Conservation (phyloP, 2,888 invertebrate genomes). For the Leistus spinibarbis region DNA sequence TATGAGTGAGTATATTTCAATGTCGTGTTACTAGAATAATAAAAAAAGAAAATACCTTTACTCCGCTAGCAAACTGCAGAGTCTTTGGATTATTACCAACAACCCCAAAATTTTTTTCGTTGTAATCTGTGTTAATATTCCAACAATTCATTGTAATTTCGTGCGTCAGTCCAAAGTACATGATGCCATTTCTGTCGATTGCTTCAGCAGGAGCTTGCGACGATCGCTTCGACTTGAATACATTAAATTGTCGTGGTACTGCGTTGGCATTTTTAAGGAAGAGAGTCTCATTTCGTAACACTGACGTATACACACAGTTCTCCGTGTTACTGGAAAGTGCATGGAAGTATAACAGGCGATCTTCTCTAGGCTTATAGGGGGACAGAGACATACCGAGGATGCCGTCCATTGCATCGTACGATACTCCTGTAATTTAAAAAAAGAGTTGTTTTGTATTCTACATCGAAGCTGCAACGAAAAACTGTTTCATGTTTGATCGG, state of each 20-base stretch:
- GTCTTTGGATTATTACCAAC: constrained; percentile 64
- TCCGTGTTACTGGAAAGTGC: constrained; percentile 70
- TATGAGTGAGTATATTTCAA: too few relatives aligned
- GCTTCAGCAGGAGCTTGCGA: constrained; percentile 76
- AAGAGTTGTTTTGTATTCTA: too few relatives aligned
- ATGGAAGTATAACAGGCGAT: constrained; percentile 71
- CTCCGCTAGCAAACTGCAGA: constrained; percentile 75
- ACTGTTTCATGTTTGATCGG: too few relatives aligned
- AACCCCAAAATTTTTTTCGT: constrained; percentile 61
- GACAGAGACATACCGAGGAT: constrained; percentile 72
- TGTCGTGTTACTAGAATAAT: too few relatives aligned
- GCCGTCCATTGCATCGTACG: constrained; percentile 77
- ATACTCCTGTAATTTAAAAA: constrained; percentile 59
- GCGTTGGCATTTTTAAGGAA: constrained; percentile 60
- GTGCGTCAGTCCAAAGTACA: constrained; percentile 73
- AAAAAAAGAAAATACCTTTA: too few relatives aligned
- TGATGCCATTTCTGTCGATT: constrained; percentile 71
- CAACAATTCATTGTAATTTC: constrained; percentile 75
- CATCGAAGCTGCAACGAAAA: too few relatives aligned
- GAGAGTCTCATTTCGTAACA: constrained; percentile 64
- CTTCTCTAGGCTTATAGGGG: constrained; percentile 61
- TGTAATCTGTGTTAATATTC: constrained; percentile 70
- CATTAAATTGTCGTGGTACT: constrained; percentile 61
- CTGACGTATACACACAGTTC: constrained; percentile 66
- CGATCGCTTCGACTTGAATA: constrained; percentile 56